Evolutionary conservation across 2,113 vertebrate species (phyloP).

Genomic region (Pseudorasbora parva): DNA sequence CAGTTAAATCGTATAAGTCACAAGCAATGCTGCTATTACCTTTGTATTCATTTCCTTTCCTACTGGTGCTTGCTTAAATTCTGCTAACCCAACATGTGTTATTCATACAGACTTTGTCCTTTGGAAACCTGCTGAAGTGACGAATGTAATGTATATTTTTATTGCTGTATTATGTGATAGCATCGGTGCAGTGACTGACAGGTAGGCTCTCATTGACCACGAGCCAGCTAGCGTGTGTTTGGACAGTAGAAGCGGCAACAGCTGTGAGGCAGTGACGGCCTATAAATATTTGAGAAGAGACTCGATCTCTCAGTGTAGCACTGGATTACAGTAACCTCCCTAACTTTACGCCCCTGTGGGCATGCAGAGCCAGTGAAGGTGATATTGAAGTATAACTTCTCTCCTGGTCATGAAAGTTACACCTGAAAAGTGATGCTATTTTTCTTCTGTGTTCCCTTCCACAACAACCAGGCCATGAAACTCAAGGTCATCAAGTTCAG

Average conservation of each 20-base stretch:
- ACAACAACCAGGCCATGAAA: slow-evolving; percentile 48
- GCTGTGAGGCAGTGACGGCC: slow-evolving; percentile 71
- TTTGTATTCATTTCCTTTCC: not conserved
- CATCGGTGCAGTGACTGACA: slow-evolving; percentile 14
- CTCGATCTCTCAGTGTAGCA: slow-evolving; percentile 73
- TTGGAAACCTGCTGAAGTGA: not conserved
- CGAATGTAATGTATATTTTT: not conserved
- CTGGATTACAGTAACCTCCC: slow-evolving; percentile 65
- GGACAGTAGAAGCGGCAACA: slow-evolving; percentile 57
- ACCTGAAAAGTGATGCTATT: slow-evolving; percentile 64
- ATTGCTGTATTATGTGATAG: not conserved
- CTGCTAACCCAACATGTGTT: not conserved
- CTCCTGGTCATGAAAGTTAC: slow-evolving; percentile 61
- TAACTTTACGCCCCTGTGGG: slow-evolving; percentile 48
- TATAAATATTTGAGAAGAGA: slow-evolving; percentile 82
- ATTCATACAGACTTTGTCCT: not conserved
- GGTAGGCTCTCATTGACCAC: not conserved
- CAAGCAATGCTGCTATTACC: not conserved
- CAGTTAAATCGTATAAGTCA: not conserved
- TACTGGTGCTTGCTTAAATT: not conserved
- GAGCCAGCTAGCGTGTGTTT: not conserved
- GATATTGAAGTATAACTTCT: slow-evolving; percentile 65
- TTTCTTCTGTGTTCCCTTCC: slow-evolving; percentile 44
- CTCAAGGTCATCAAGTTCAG: slow-evolving; percentile 30
- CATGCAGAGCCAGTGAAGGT: slow-evolving; percentile 67